Evolutionary conservation across 2,797 vertebrate genomes (phyloP).

Genomic region (Sciurus carolinensis): DNA sequence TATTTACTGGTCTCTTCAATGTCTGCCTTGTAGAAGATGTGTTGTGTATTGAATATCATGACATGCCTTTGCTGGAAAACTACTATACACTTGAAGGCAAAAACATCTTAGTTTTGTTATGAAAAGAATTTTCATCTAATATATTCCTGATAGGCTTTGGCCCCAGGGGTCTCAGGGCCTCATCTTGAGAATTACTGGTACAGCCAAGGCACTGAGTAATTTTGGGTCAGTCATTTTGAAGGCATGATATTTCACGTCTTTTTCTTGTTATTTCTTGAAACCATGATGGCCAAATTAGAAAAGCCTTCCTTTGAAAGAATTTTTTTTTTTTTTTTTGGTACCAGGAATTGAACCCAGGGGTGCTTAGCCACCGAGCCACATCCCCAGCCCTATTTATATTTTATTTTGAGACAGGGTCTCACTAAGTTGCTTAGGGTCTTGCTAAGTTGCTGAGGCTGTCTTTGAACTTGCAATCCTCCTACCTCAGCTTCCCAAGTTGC

Average conservation of each 20-base stretch:
- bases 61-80: not conserved
- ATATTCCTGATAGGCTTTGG: not conserved
- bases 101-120: not conserved
- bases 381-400: no score
- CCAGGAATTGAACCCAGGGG: no score
- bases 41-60: not conserved
- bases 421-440: no score
- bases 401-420: no score
- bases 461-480: no score
- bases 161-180: not conserved
- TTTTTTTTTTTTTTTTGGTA: no score
- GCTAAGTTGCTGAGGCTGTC: no score
- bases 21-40: not conserved
- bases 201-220: not conserved
- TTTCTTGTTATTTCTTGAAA: not conserved
- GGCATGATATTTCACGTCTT: not conserved
- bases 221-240: not conserved
- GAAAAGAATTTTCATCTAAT: not conserved
- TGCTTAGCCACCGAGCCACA: no score
- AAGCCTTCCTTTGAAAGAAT: not conserved
- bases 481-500: no score
- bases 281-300: not conserved
- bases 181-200: not conserved
- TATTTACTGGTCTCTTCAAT: not conserved
- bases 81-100: not conserved